These are phyloP conservation scores for Pycnonotus jocosus DNA, from an alignment of 2,113 vertebrate species.

Conservation along the genomic window DNA sequence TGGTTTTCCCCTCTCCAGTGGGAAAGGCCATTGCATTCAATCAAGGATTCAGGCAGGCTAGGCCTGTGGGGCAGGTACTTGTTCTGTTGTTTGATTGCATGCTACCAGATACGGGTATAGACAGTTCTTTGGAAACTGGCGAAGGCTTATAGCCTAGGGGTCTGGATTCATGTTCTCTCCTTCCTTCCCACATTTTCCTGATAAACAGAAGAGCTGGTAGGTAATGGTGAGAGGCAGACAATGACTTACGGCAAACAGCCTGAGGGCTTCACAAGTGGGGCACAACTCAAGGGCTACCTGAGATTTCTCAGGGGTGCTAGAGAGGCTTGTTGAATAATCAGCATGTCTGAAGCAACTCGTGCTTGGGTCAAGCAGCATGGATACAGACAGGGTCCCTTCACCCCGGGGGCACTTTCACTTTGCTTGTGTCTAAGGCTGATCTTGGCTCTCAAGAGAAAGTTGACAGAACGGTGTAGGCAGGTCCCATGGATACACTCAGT, in stretches of 20 bases:
- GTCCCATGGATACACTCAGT: neutral
- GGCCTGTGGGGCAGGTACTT: conserved; percentile 46
- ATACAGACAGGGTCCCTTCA: neutral
- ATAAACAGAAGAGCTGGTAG: conserved; percentile 23
- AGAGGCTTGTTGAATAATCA: conserved; percentile 20
- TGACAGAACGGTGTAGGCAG: neutral
- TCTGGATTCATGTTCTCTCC: conserved; percentile 45
- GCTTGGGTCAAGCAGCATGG: neutral
- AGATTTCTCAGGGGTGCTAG: conserved; percentile 41
- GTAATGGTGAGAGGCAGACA: conserved; percentile 61
- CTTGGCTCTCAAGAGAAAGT: neutral
- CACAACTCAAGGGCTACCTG: neutral
- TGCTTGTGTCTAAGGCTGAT: neutral
- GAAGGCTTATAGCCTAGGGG: conserved; percentile 36
- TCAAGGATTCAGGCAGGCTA: conserved; percentile 13
- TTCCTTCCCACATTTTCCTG: conserved; percentile 58
- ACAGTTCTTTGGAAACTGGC: conserved; percentile 9
- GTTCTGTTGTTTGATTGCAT: neutral
- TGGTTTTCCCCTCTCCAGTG: neutral
- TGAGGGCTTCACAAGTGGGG: conserved; percentile 2
- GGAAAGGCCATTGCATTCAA: neutral
- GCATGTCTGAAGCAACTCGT: neutral
- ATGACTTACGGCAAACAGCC: neutral
- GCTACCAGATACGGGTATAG: conserved; percentile 34
- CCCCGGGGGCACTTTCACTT: neutral